Conservation (phyloP, 2,113 vertebrate species). For the Crotalus viridis region DNA sequence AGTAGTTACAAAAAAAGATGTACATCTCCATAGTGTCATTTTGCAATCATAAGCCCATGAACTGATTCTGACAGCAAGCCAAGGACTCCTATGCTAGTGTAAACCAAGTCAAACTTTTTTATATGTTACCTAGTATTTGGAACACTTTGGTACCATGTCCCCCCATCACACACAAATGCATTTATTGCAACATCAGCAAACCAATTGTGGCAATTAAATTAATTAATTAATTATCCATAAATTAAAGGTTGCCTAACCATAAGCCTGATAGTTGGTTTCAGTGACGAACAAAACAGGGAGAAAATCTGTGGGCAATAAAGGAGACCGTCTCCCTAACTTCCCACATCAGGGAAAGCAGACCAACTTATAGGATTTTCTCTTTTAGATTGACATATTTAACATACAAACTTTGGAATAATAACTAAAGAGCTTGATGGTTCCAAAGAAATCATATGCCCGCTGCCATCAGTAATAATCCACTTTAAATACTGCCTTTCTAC, state of each 20-base stretch:
- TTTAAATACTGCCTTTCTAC: background rate
- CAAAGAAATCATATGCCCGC: background rate
- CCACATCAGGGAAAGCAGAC: background rate
- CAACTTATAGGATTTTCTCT: too few species aligned
- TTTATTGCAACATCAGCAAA: background rate
- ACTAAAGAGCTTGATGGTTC: background rate
- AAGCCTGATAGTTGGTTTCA: accelerated
- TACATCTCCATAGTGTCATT: background rate
- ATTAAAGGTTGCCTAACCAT: background rate
- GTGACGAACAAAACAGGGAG: background rate
- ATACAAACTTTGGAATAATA: background rate
- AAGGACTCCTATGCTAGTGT: background rate
- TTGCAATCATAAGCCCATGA: background rate
- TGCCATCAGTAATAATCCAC: too few species aligned
- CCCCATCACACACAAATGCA: background rate
- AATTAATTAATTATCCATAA: background rate
- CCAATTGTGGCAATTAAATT: background rate
- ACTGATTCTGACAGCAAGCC: background rate
- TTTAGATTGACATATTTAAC: background rate
- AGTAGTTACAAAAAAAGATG: background rate
- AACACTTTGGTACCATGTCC: background rate
- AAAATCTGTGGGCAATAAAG: accelerated
- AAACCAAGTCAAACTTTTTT: background rate
- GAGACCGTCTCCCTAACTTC: background rate
- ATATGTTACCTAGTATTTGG: background rate